Percentiles rank a stretch among this genome's conserved stretches.
These are phyloP conservation scores for Ceratosolen solmsi DNA, from an alignment of 1,140 invertebrate genomes.

Conservation along the genomic window DNA sequence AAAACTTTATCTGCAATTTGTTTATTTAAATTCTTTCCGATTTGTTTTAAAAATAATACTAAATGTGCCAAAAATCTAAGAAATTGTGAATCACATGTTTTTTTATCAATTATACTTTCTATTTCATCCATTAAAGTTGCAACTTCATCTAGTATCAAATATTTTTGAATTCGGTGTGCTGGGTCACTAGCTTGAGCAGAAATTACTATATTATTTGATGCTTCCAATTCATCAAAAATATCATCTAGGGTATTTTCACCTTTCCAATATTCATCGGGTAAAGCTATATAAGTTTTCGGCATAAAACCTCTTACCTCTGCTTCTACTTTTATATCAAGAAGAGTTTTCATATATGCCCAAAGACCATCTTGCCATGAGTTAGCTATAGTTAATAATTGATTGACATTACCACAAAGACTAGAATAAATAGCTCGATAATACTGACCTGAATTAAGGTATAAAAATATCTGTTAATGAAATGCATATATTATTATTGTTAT, in stretches of 20 bases:
- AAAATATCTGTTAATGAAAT: not conserved
- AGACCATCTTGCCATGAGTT: conserved; percentile 90
- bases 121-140: conserved; percentile 78
- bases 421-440: conserved; percentile 82
- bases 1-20: conserved; percentile 83
- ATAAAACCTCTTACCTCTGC: conserved; percentile 77
- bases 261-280: conserved; percentile 87
- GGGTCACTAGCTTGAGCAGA: conserved; percentile 74
- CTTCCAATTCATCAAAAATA: conserved; percentile 79
- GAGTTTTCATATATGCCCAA: conserved; percentile 89
- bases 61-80: conserved; percentile 89
- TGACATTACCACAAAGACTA: conserved; percentile 87
- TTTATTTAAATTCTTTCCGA: conserved; percentile 80
- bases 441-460: conserved; percentile 68
- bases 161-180: conserved; percentile 83
- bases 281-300: conserved; percentile 73
- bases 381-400: conserved; percentile 82
- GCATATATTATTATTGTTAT: conserved; percentile 46
- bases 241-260: conserved; percentile 82
- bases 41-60: conserved; percentile 85
- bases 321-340: conserved; percentile 90
- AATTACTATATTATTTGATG: conserved; percentile 74
- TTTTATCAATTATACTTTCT: conserved; percentile 67
- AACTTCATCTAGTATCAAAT: conserved; percentile 83
- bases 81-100: conserved; percentile 75